Base-by-base conservation (phyloP, 2,113 vertebrate genomes). In the Gymnarchus niloticus region DNA sequence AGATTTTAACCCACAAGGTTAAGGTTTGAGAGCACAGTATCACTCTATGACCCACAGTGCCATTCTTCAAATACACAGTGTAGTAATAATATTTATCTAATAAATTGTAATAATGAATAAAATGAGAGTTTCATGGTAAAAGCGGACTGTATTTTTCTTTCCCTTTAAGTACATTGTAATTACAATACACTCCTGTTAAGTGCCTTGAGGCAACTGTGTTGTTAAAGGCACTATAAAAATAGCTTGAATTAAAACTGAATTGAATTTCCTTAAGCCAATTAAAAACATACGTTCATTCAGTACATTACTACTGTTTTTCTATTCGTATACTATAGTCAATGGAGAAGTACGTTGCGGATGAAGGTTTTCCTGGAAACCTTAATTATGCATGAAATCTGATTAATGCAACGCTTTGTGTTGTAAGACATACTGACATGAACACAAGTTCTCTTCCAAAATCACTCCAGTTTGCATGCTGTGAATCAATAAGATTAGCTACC, bases 381-480 rank as follows among this genome's bases (percentile, higher is more conserved):
- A 82, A 49, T 78, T 83, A 51, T 82, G 46, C 51, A 54, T 54
- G 73, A 82, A 61, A 56, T 48, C 51, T 87, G 84, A 85, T 44
- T 84, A 88, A 52, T 57, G 56, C 82, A 87, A 25, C 46, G 49
- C 57, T 78, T 3, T 33, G 56, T 28, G 21, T 65, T 78, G 23
- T 37, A 49, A 41, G 56, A 54, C 12, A 85, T 77, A 51, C 87
- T 87, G 85, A 85, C 61, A 56, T 23, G 56, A 83, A 77, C 87
- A 83, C 84, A 69, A 80, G 84, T 85, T 85, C 80, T 81, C 87
- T 73, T 85, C 82, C 9, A 77, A 65, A 44, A 52, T 51, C 83
- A 37, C 84, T 0, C 61, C 49, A 56, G 57, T 59, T 83, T 52
- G 51, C 81, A 56, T 3, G 12, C 25, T 54, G 54, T 61, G 49